Evolutionary conservation across 2,113 vertebrate species (phyloP).

Genomic region (Neoarius graeffei): DNA sequence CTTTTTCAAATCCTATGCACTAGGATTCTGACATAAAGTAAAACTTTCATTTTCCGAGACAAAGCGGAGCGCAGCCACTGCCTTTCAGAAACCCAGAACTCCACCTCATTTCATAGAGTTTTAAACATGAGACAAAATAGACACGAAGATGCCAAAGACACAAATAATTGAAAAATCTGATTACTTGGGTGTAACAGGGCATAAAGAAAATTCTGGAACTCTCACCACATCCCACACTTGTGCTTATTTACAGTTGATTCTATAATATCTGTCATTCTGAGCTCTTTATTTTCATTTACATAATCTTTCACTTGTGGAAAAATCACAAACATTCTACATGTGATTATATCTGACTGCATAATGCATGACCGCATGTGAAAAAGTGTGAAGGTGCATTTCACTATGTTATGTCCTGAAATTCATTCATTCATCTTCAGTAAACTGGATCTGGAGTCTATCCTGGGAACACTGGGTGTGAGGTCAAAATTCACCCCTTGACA

Average conservation of each 20-base stretch:
- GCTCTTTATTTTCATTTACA: neutral
- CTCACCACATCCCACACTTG: neutral
- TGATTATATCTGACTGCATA: neutral
- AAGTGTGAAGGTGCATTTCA: too few relatives aligned
- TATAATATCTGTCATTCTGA: neutral
- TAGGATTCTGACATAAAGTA: neutral
- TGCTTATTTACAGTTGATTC: neutral
- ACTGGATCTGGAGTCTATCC: too few relatives aligned
- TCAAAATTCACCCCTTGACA: too few relatives aligned
- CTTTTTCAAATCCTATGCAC: too few relatives aligned
- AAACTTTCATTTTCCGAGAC: too few relatives aligned
- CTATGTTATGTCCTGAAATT: neutral
- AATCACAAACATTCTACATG: neutral
- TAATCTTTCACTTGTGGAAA: neutral
- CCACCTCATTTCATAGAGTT: neutral
- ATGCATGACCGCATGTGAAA: neutral
- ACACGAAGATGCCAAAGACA: neutral
- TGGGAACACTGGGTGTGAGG: too few relatives aligned
- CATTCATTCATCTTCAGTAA: neutral
- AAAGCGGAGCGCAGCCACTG: too few relatives aligned
- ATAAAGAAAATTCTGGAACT: neutral
- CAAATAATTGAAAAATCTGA: neutral
- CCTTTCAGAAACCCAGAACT: neutral
- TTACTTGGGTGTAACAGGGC: neutral
- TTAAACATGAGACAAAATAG: neutral